phyloP scores from a whole-genome alignment of 2,797 vertebrate genomes.

The Enteromius argenteus region DNA sequence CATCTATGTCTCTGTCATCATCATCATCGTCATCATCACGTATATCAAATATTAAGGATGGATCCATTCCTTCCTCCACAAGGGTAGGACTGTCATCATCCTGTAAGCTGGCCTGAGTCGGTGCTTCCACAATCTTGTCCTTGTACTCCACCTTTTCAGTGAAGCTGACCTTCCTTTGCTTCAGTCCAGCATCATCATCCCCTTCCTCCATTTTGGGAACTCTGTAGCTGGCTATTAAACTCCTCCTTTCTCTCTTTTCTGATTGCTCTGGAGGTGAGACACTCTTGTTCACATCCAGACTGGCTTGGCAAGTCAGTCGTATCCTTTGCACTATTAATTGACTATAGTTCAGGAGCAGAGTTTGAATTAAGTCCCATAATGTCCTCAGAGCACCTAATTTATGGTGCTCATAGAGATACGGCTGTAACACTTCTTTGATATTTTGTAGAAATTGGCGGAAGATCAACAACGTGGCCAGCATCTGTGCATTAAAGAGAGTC shows the following conservation, averaged over 20 bases:
- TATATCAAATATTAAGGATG: constrained; percentile 87
- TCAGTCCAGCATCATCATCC: constrained; percentile 84
- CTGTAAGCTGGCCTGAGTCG: constrained; percentile 82
- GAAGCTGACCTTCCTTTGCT: constrained; percentile 95
- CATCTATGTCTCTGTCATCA: constrained; percentile 86
- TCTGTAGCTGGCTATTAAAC: constrained; percentile 86
- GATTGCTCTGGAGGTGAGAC: constrained; percentile 34
- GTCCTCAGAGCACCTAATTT: constrained; percentile 83
- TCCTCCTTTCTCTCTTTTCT: constrained; percentile 79
- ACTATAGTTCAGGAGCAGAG: constrained; percentile 76
- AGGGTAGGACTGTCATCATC: constrained; percentile 96
- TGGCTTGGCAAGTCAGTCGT: constrained; percentile 67
- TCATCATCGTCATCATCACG: constrained; percentile 86
- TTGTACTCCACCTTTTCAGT: constrained; percentile 88
- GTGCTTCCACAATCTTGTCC: constrained; percentile 65
- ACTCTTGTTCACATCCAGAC: constrained; percentile 18
- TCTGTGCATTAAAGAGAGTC: constrained; percentile 77
- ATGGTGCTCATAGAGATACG: constrained; percentile 91
- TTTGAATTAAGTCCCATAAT: constrained; percentile 82
- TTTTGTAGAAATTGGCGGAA: constrained; percentile 98
- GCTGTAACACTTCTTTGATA: constrained; percentile 93
- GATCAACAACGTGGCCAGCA: constrained; percentile 96
- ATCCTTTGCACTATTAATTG: constrained; percentile 72
- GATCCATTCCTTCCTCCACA: constrained; percentile 94
- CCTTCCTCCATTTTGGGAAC: constrained; percentile 71